Base-by-base conservation (phyloP, 2,888 invertebrate species). In the Stegana nigrithorax region DNA sequence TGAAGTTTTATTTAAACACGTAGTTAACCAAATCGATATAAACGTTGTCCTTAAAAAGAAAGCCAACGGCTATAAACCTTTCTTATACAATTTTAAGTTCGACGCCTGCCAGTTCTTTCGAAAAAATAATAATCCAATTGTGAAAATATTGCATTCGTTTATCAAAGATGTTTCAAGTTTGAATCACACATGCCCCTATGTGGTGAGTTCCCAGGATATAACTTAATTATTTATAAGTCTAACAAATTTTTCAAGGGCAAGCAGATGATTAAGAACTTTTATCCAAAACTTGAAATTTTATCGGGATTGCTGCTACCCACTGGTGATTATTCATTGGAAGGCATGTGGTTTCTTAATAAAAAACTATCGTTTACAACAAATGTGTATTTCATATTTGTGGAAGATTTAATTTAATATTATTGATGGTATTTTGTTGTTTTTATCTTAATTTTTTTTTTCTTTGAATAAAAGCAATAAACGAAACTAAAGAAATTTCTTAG, bases 111-210 rank as follows among this genome's bases (percentile, higher is more conserved):
- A 4, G 12, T 36, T 25, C 10, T 32, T 55, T 5, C 25, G 26
- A 14, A n/a, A n/a, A 14, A 25, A 26, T 19, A 55, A 55, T n/a
- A 55, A 55, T 55, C 53, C 53, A 10, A 5, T 39, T 10, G 45
- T 50, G 1, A 45, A 57, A n/a, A 47, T 36, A 14, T 2, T 32
- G 19, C 19, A 45, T 14, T 14, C n/a, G 10, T 32, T 36, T 12
- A 26, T 55, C 53, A 55, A 55, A 23, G 14, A 4, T 14, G n/a
- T 36, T 5, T 55, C 32, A 7, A 26, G 39, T 59, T 17, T 57
- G 19, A 36, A 29, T 10, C 50, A 59, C 59, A 39, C 25, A 44
- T 51, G 59, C 64, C 42, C 47, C 14, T 51, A 55, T 58, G 59
- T 62, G 60, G 65, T 67, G 56, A 60, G 58, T 60, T n/a, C n/a